Evolutionary conservation across 23 tunicate species (phyloP).

Genomic region (Styela clava): DNA sequence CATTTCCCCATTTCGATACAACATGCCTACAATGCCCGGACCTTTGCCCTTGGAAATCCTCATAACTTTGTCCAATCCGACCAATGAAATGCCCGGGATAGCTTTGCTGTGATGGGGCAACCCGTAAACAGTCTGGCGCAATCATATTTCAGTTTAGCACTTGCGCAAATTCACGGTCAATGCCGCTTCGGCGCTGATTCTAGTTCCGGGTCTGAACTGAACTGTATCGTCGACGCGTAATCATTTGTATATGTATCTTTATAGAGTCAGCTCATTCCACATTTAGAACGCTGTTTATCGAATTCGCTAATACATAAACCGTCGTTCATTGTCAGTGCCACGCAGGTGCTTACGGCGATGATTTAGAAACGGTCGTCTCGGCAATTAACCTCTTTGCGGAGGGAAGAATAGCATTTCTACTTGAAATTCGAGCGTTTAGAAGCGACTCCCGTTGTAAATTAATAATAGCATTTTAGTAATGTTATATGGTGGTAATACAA

Average conservation of each 20-base stretch:
- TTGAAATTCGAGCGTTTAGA: neutral
- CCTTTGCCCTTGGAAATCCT: neutral
- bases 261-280: neutral
- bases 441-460: neutral
- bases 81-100: neutral
- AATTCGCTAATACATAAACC: neutral
- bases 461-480: neutral
- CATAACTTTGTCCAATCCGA: neutral
- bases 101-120: neutral
- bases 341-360: neutral
- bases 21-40: neutral
- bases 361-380: neutral
- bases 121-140: neutral
- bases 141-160: neutral
- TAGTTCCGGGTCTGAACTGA: neutral
- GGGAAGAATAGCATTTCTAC: neutral
- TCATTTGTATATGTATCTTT: neutral
- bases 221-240: neutral
- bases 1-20: neutral
- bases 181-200: neutral
- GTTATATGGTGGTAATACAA: neutral
- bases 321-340: neutral
- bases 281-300: neutral
- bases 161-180: neutral
- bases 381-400: neutral